Base-by-base conservation (phyloP, 2,113 vertebrate species). In the Solenodon paradoxus region DNA sequence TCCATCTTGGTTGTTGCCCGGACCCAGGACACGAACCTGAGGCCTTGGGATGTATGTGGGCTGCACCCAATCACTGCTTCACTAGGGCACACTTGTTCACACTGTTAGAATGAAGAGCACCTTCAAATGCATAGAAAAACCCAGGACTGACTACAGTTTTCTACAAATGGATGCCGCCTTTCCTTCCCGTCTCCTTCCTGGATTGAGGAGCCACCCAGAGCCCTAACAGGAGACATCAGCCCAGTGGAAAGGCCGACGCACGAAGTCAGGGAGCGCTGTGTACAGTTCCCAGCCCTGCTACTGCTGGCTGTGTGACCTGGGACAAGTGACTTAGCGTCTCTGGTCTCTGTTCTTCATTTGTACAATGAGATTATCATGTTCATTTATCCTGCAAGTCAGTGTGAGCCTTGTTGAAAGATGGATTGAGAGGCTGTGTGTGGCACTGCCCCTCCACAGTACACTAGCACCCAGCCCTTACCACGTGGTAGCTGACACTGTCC, bases 231-330 rank as follows among this genome's bases (percentile, higher is more conserved):
- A 51, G 26, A 45, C 7, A 16, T 16, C 0, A 26, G 90, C 9
- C 0, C 0, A 9, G 55, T 16, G 32, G 24, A 63, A 32, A 63
- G 35, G 11, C 1, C 1, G 5, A 3, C 3, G 10, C 1, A 32
- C 3, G 3, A 28, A 20, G 42, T 45, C 32, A 7, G 53, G 32
- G 22, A 5, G 47, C 80, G 19, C 55, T 11, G 20, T 40, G 69
- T 40, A 68, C 42, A 35, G 9, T 47, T 80, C 47, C 47, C 64
- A 28, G 26, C 71, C 53, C 72, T 26, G 24, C 85, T 59, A 0
- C 45, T 9, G 24, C 38, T 19, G 74, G 30, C 78, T 77, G 12
- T 61, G 69, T 55, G 86, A 55, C 51, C 40, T n/a, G 40, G 38
- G 61, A 35, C 55, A 42, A 28, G 42, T 66, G 68, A n/a, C 81